Conservation (phyloP, 2,113 vertebrate species). For the Jaculus jaculus region DNA sequence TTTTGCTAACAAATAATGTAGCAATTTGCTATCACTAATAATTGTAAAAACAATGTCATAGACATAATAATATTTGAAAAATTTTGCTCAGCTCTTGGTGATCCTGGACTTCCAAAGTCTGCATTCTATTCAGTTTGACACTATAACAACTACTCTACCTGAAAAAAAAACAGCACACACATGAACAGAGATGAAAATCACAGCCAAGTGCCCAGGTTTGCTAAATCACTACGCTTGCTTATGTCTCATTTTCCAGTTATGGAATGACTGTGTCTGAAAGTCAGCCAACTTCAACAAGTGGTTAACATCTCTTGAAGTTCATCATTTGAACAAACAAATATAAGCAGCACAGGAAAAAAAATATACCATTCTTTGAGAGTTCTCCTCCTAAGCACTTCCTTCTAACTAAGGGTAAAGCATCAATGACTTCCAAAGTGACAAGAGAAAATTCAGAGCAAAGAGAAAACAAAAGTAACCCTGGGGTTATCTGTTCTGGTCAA, state of each 20-base stretch:
- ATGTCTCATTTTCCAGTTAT: background rate
- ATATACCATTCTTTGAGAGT: background rate
- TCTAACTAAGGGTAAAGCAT: background rate
- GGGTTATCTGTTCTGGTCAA: background rate
- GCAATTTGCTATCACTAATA: background rate
- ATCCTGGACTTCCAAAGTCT: background rate
- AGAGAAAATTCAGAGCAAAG: background rate
- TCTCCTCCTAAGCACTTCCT: slow-evolving; percentile 12
- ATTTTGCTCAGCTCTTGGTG: background rate
- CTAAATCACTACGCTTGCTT: background rate
- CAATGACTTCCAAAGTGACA: background rate
- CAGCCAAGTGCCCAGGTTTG: background rate
- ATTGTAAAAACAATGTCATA: background rate
- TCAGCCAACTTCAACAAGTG: slow-evolving; percentile 17
- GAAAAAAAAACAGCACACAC: background rate
- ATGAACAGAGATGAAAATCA: background rate
- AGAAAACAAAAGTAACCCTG: background rate
- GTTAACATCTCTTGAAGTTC: slow-evolving; percentile 34
- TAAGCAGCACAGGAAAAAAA: background rate
- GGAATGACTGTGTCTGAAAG: background rate
- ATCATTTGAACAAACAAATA: background rate
- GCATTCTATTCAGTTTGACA: slow-evolving; percentile 12
- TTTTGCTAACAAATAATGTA: slow-evolving; percentile 25
- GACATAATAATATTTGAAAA: background rate
- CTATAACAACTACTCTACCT: background rate